A percentile compares a stretch with the other conserved stretches of the same genome.
Conservation (phyloP, 2,797 vertebrate genomes). For the Myoxocephalus aenaeus region DNA sequence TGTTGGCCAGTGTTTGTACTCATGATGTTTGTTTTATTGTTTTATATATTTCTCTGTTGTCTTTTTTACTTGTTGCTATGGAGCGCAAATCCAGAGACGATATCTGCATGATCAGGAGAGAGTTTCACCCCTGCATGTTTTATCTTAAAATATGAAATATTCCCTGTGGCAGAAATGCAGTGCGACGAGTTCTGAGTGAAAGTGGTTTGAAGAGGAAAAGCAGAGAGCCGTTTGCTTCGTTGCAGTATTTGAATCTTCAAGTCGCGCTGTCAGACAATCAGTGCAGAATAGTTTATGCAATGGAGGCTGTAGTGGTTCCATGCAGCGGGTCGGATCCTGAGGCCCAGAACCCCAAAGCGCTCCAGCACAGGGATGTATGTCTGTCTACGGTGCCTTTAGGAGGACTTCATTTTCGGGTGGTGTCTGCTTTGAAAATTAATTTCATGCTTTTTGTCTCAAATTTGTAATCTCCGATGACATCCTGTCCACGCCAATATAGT, state of each 20-base stretch:
- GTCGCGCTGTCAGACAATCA: conserved; percentile 67
- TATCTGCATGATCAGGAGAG: conserved; percentile 68
- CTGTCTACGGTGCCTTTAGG: conserved; percentile 83
- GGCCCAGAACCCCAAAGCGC: conserved; percentile 46
- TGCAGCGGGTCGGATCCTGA: conserved; percentile 36
- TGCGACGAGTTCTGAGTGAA: neutral
- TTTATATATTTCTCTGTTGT: conserved; percentile 67
- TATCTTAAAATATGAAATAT: conserved; percentile 43
- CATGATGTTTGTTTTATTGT: conserved; percentile 60
- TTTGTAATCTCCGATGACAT: conserved; percentile 32
- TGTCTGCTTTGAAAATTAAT: conserved; percentile 45
- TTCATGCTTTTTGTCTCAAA: conserved; percentile 41
- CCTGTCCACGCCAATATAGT: neutral
- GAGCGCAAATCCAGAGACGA: conserved; percentile 41
- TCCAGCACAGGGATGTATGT: conserved; percentile 66
- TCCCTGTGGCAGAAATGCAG: conserved; percentile 42
- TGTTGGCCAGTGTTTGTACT: conserved; percentile 75
- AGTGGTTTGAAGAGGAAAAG: conserved; percentile 9
- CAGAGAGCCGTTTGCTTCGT: conserved; percentile 21
- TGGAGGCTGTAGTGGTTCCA: conserved; percentile 58
- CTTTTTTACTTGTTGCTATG: conserved; percentile 52
- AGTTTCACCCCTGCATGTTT: conserved; percentile 50
- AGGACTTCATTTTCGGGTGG: conserved; percentile 62
- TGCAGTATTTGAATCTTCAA: conserved; percentile 52
- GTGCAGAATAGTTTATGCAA: conserved; percentile 66